A percentile compares a stretch with the other conserved stretches of the same genome.
Evolutionary conservation across 2,797 vertebrate species (phyloP).

Genomic region (Cynodonichthys magdalenae): DNA sequence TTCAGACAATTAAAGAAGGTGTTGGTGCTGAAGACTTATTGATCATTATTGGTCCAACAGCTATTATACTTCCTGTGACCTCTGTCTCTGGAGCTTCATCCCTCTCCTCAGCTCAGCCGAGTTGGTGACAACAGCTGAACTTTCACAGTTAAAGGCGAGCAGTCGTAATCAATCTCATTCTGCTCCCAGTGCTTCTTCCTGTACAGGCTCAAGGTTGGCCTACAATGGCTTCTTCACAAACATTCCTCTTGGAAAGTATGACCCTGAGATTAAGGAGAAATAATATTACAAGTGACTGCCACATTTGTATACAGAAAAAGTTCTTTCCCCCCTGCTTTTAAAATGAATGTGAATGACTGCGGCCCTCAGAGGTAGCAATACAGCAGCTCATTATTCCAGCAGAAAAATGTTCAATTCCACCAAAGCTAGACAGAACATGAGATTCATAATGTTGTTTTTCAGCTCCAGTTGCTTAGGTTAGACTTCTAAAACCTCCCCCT

Average conservation of each 20-base stretch:
- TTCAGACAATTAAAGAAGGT: no score
- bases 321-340: conserved; percentile 27
- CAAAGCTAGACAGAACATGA: conserved; percentile 26
- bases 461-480: conserved; percentile 10
- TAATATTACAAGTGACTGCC: conserved; percentile 28
- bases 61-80: conserved; percentile 4
- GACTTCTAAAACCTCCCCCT: conserved; percentile 11
- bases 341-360: conserved; percentile 36
- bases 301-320: conserved; percentile 11
- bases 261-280: conserved; percentile 51
- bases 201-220: conserved; percentile 46
- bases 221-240: conserved; percentile 20
- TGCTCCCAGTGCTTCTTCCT: conserved; percentile 24
- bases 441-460: conserved; percentile 24
- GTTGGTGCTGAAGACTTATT: no score
- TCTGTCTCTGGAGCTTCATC: conserved; percentile 2
- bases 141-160: conserved; percentile 19
- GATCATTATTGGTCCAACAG: no score
- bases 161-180: conserved; percentile 36
- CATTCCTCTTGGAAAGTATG: conserved; percentile 38
- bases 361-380: conserved; percentile 20
- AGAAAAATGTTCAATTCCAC: conserved; percentile 36
- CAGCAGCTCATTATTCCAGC: conserved; percentile 32
- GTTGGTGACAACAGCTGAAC: conserved; percentile 26
- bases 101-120: conserved; percentile 22